Percentiles rank a stretch among this genome's conserved stretches.
phyloP scores from a whole-genome alignment of 2,113 vertebrate genomes.

The Paratilapia polleni region DNA sequence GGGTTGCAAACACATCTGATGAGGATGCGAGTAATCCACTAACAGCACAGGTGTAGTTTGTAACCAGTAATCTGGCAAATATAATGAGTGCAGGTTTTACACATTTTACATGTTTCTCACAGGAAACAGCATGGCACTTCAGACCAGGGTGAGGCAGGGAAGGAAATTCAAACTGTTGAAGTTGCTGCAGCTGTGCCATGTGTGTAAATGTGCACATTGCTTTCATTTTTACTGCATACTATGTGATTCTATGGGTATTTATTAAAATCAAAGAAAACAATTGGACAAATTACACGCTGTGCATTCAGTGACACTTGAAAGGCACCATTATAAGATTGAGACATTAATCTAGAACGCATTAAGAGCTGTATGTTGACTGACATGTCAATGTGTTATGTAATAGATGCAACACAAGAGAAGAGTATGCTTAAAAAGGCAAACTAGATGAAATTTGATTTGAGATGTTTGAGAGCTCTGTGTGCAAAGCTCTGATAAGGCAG shows the following conservation, averaged over 20 bases:
- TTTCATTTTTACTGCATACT: neutral
- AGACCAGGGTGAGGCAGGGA: neutral
- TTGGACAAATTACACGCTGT: neutral
- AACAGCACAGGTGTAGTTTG: neutral
- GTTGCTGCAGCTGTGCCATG: neutral
- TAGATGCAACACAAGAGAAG: neutral
- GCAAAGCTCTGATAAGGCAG: neutral
- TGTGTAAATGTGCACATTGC: neutral
- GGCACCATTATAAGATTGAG: neutral
- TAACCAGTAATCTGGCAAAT: neutral
- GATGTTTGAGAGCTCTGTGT: neutral
- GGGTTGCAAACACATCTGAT: too few species aligned
- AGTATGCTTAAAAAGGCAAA: neutral
- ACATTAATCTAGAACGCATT: neutral
- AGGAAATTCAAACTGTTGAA: neutral
- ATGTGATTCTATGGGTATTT: neutral
- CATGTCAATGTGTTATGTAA: neutral
- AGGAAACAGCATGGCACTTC: neutral
- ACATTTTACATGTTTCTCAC: neutral
- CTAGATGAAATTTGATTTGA: neutral
- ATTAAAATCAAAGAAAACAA: neutral
- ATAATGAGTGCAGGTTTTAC: neutral
- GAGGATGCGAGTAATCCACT: too few species aligned
- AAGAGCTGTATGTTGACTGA: neutral
- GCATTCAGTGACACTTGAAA: neutral